Evolutionary conservation across 2,888 invertebrate species (phyloP).

Genomic region (Ormyrus labotus): DNA sequence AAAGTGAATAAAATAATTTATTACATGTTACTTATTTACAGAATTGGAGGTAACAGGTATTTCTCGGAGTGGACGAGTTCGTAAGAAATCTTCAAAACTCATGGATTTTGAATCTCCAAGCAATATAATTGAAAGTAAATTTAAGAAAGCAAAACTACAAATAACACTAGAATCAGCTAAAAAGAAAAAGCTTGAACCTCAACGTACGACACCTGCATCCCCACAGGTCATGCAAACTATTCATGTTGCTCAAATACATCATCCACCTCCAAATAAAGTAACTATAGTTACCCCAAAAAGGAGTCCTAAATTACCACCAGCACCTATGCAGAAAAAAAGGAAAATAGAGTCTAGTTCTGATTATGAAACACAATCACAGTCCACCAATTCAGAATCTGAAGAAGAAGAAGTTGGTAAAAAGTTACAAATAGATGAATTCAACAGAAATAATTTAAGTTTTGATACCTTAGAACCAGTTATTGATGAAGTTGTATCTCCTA

Average conservation of each 20-base stretch:
- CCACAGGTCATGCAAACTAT: slow-evolving; percentile 53
- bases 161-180: slow-evolving; percentile 32
- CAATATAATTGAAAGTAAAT: slow-evolving; percentile 53
- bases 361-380: slow-evolving; percentile 56
- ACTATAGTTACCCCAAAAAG: slow-evolving; percentile 40
- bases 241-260: slow-evolving; percentile 55
- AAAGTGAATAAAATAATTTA: not conserved
- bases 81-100: slow-evolving; percentile 96
- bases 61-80: slow-evolving; percentile 91
- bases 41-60: slow-evolving; percentile 91
- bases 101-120: slow-evolving; percentile 93
- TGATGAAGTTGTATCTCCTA: slow-evolving; percentile 41
- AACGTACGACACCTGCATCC: slow-evolving; percentile 19
- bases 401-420: slow-evolving; percentile 50
- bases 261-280: slow-evolving; percentile 51
- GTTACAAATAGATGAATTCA: slow-evolving; percentile 48
- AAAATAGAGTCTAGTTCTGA: slow-evolving; percentile 57
- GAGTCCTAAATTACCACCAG: slow-evolving; percentile 46
- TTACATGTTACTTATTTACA: slow-evolving; percentile 65
- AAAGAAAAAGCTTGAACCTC: slow-evolving; percentile 45
- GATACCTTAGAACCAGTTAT: slow-evolving; percentile 46
- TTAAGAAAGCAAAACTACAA: slow-evolving; percentile 49
- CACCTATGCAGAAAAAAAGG: slow-evolving; percentile 43
- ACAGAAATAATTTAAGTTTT: slow-evolving; percentile 38
- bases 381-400: slow-evolving; percentile 57